Base-by-base conservation (phyloP, 2,888 invertebrate genomes). In the Iphiclides podalirius region DNA sequence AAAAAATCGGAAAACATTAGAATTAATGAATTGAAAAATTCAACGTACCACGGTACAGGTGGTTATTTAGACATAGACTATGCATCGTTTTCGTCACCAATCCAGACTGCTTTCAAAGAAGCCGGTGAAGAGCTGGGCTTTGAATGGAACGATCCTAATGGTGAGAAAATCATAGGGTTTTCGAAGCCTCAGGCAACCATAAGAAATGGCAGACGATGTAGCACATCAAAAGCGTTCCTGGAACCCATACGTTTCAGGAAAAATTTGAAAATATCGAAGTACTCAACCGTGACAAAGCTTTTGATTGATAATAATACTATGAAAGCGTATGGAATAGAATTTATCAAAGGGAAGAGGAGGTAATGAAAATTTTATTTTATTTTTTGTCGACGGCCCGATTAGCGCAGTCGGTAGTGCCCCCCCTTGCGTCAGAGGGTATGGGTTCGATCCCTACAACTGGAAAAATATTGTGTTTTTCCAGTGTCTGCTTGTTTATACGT, bases 191-290 rank as follows among this genome's bases (percentile, higher is more conserved):
- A 94, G 70, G 94, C 93, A 0, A 94, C 93, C 15, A 89, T 94
- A 71, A 82, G 92, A 41, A 87, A 91, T 45, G 96, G 96, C 0
- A 89, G 93, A 43, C 87, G 96, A 52, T 95, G 95, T 59, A 96
- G 95, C 67, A 92, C 94, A 0, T 91, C 93, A 1, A 95, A 95
- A 73, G 95, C 96, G 0, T 96, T 94, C 71, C 80, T 96, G 11
- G 90, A 91, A 57, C 94, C 95, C 0, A 89, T 93, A 1, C 79
- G 90, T 8, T 67, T 85, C 8, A 88, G 95, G 28, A 63, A 70
- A 8, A 96, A 96, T 67, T 85, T 96, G 12, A 91, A 92, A 68
- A 89, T 96, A 1, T 91, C 94, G 0, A 93, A 93, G 71, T 83
- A 88, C 61, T 91, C 94, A 1, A 91, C 91, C 54, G 96, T 91